Conservation (phyloP, 2,888 invertebrate species). For the Troides oblongomaculatus region DNA sequence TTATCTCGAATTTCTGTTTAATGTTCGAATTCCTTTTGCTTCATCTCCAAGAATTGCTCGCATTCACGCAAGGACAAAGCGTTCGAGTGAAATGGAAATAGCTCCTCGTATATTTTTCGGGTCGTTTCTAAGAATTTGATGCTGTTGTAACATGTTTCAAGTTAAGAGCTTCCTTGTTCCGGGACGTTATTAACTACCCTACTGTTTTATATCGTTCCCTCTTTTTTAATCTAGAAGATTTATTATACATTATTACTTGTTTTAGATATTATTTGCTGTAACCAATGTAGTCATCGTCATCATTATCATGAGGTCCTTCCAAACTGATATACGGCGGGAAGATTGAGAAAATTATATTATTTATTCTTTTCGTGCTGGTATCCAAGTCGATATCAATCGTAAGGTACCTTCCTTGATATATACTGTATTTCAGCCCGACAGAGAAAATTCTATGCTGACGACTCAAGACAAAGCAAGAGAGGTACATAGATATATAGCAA, state of each 20-base stretch:
- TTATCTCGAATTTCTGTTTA: conserved; percentile 9
- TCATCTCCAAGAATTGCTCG: conserved; percentile 27
- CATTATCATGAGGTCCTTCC: too few relatives aligned
- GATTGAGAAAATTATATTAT: too few relatives aligned
- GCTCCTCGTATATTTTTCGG: conserved; percentile 27
- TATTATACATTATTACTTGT: neutral
- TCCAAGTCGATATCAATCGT: too few relatives aligned
- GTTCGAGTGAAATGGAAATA: conserved; percentile 21
- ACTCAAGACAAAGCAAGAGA: too few relatives aligned
- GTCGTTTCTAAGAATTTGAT: conserved; percentile 28
- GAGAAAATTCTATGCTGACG: too few relatives aligned
- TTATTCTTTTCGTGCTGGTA: too few relatives aligned
- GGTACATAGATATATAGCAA: too few relatives aligned
- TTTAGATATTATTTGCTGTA: too few relatives aligned
- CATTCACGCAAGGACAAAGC: conserved; percentile 30
- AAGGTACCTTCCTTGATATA: too few relatives aligned
- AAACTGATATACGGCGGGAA: too few relatives aligned
- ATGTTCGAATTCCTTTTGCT: conserved; percentile 27
- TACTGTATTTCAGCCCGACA: too few relatives aligned
- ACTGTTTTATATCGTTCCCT: conserved; percentile 1
- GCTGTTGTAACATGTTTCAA: conserved; percentile 24
- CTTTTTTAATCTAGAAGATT: neutral
- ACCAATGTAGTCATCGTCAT: too few relatives aligned
- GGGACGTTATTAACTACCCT: conserved; percentile 14
- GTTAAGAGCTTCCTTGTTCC: conserved; percentile 22